These are phyloP conservation scores for Muntiacus reevesi DNA, from an alignment of 2,113 vertebrate species.

Conservation along the genomic window DNA sequence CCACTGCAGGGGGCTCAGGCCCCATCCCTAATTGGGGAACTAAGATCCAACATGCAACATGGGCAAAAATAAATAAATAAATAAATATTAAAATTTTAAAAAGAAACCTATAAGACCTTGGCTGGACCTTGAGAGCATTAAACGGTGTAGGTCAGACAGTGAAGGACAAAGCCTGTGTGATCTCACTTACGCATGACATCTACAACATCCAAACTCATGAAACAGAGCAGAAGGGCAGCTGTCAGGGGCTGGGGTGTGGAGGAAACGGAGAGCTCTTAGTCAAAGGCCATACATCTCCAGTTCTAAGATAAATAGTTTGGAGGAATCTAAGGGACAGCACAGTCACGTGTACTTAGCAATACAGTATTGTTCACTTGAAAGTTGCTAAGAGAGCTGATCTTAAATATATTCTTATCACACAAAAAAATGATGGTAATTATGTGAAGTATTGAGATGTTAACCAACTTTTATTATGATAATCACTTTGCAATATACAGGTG, in stretches of 20 bases:
- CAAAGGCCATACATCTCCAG: not conserved
- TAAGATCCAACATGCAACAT: not conserved
- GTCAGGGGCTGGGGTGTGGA: not conserved
- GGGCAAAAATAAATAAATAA: not conserved
- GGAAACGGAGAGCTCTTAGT: not conserved
- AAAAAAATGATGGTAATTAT: not conserved
- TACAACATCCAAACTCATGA: not conserved
- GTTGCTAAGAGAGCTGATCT: no score
- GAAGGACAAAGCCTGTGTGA: not conserved
- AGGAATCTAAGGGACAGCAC: not conserved
- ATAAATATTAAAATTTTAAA: not conserved
- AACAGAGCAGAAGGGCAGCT: not conserved
- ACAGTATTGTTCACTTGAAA: not conserved
- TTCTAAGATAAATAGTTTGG: not conserved
- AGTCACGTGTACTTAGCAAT: not conserved
- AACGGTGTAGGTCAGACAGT: not conserved
- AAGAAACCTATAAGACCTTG: not conserved
- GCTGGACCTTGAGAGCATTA: not conserved
- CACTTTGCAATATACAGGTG: not conserved
- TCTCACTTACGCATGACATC: not conserved
- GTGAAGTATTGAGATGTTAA: not conserved
- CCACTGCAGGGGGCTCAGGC: not conserved
- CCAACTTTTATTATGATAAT: not conserved
- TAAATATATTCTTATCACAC: not conserved
- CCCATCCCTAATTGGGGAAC: not conserved